phyloP scores from a whole-genome alignment of 2,113 vertebrate species.

The Setophaga kirtlandii region DNA sequence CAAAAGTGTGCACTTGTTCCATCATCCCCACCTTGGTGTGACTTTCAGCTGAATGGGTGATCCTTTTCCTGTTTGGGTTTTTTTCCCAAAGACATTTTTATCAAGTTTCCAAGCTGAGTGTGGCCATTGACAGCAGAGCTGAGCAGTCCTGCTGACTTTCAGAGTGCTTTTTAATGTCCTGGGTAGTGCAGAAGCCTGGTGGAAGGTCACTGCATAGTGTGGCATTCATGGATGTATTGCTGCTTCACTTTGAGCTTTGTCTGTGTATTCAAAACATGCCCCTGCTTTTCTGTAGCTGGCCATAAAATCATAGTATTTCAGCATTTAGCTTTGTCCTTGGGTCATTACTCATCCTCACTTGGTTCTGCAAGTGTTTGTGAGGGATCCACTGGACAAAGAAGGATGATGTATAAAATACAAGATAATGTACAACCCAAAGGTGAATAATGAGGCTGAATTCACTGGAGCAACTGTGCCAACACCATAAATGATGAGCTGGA shows the following conservation, averaged over 20 bases:
- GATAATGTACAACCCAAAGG: background rate
- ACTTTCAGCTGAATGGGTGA: background rate
- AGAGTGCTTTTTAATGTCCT: background rate
- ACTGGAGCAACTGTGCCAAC: background rate
- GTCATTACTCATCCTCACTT: background rate
- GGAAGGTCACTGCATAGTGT: background rate
- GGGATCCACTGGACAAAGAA: background rate
- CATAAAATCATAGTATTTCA: background rate
- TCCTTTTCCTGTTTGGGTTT: background rate
- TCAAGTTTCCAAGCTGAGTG: background rate
- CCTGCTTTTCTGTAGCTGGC: background rate
- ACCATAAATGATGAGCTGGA: conserved; percentile 35
- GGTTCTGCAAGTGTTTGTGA: background rate
- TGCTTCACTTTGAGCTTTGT: background rate
- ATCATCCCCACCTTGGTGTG: background rate
- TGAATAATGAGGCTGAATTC: conserved; percentile 48
- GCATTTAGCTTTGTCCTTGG: background rate
- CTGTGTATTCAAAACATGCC: background rate
- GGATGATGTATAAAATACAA: background rate
- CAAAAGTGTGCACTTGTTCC: background rate
- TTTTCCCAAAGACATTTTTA: background rate
- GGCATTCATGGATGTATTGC: background rate
- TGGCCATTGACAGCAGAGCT: background rate
- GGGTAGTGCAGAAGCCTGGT: background rate
- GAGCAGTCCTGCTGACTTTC: background rate